These are phyloP conservation scores for Pseudobourletiella spinata DNA, from an alignment of 1,140 invertebrate genomes.

Conservation along the genomic window DNA sequence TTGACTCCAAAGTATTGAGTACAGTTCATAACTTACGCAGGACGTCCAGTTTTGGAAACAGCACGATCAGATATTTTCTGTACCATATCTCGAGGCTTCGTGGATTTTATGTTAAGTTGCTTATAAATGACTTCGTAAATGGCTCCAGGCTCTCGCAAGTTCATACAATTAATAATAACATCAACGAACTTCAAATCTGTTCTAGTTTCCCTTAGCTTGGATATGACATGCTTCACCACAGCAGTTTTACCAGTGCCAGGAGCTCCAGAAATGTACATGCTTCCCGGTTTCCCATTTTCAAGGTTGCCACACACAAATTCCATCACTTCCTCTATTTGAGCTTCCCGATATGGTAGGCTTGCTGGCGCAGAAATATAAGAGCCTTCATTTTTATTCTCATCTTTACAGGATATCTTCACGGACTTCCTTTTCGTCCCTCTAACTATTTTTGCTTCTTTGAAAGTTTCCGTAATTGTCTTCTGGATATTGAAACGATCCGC, in stretches of 20 bases:
- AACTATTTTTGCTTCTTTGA: too few relatives aligned
- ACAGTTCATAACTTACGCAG: not conserved
- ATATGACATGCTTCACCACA: conserved; percentile 62
- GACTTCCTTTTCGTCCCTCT: too few relatives aligned
- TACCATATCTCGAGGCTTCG: conserved; percentile 43
- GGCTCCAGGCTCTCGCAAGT: conserved; percentile 28
- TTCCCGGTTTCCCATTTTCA: conserved; percentile 57
- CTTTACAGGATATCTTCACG: too few relatives aligned
- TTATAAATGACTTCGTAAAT: conserved; percentile 37
- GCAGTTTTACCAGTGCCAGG: conserved; percentile 96
- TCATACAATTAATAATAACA: conserved; percentile 41
- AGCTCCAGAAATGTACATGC: conserved; percentile 86
- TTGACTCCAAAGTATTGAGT: not conserved
- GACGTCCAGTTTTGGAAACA: conserved; percentile 45
- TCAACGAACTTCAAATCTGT: conserved; percentile 26
- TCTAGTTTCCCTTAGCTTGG: conserved; percentile 38
- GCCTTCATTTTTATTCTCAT: too few relatives aligned
- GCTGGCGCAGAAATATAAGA: conserved; percentile 61
- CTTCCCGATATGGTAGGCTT: conserved; percentile 64
- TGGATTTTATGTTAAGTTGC: conserved; percentile 24
- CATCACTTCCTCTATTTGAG: conserved; percentile 59
- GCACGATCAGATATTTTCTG: conserved; percentile 43
- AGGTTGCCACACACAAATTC: conserved; percentile 61
- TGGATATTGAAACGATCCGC: too few relatives aligned
- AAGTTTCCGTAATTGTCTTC: too few relatives aligned